Percentiles rank a stretch among this genome's conserved stretches.
Conservation (phyloP, 1,140 invertebrate genomes). For the Scaptomyza graminum region DNA sequence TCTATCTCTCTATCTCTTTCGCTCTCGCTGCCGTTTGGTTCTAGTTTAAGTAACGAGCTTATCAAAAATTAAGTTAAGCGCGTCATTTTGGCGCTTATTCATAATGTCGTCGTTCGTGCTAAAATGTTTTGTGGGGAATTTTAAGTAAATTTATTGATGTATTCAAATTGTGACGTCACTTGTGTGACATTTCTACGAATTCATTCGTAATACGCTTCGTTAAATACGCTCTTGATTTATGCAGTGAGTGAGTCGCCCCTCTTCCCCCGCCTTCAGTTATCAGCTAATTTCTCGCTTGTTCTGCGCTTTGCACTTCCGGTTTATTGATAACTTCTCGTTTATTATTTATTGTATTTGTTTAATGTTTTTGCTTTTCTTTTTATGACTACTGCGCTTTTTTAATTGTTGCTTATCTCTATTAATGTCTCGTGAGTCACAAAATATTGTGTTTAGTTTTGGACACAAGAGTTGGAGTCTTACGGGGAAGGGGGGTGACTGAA, state of each 20-base stretch:
- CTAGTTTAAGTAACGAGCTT: conserved; percentile 39
- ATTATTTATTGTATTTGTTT: conserved; percentile 8
- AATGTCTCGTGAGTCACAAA: conserved; percentile 30
- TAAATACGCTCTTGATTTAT: conserved; percentile 48
- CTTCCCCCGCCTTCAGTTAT: conserved; percentile 19
- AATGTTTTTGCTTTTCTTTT: conserved; percentile 1
- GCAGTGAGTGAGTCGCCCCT: background rate
- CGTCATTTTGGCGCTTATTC: conserved; percentile 54
- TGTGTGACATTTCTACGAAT: conserved; percentile 32
- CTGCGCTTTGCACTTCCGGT: conserved; percentile 44
- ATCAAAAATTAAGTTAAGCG: conserved; percentile 44
- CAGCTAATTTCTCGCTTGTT: conserved; percentile 43
- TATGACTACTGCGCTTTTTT: conserved; percentile 37
- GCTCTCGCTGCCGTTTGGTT: conserved; percentile 1
- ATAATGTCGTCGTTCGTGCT: conserved; percentile 11
- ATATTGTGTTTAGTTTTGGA: background rate
- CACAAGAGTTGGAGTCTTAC: background rate
- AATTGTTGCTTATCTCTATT: conserved; percentile 30
- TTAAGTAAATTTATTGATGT: conserved; percentile 14
- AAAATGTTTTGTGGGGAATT: background rate
- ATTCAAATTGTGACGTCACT: conserved; percentile 44
- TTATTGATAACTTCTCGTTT: conserved; percentile 29
- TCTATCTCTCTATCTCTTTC: background rate
- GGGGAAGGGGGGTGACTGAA: background rate
- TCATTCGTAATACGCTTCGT: conserved; percentile 37